Percentiles rank a stretch among this genome's conserved stretches.
Conservation (phyloP, 30 jellyfish, hydroid and myxozoan species). For the Chrysaora quinquecirrha region DNA sequence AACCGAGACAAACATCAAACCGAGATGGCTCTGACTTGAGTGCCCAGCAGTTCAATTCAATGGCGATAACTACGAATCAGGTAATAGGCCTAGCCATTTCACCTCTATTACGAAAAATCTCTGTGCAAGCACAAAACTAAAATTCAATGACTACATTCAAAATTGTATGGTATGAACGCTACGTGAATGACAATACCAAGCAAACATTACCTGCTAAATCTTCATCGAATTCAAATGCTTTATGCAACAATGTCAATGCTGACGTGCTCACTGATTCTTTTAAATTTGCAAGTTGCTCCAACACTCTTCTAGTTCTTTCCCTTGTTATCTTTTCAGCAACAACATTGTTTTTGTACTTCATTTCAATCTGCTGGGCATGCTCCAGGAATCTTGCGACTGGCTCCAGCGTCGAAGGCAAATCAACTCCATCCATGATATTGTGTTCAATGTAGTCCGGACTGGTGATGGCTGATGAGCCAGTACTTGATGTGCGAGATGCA, state of each 20-base stretch:
- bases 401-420: conserved; percentile 86
- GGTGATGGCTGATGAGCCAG: conserved; percentile 92
- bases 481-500: conserved; percentile 80
- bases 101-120: too few species aligned
- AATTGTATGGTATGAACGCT: too few species aligned
- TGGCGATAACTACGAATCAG: too few species aligned
- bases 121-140: too few species aligned
- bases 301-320: conserved; percentile 80
- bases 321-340: conserved; percentile 53
- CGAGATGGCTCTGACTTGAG: too few species aligned
- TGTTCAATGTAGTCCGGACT: conserved; percentile 97
- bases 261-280: conserved; percentile 71
- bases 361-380: conserved; percentile 93
- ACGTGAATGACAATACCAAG: neutral
- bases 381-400: conserved; percentile 93
- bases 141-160: too few species aligned
- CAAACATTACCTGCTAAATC: conserved; percentile 55
- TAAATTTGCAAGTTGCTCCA: conserved; percentile 84
- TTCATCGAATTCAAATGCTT: conserved; percentile 66
- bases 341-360: conserved; percentile 50
- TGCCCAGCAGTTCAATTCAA: too few species aligned
- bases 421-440: conserved; percentile 60
- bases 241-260: conserved; percentile 81
- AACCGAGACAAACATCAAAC: too few species aligned
- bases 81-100: too few species aligned